These are phyloP conservation scores for Onychostruthus taczanowskii DNA, from an alignment of 2,113 vertebrate genomes.

Conservation along the genomic window DNA sequence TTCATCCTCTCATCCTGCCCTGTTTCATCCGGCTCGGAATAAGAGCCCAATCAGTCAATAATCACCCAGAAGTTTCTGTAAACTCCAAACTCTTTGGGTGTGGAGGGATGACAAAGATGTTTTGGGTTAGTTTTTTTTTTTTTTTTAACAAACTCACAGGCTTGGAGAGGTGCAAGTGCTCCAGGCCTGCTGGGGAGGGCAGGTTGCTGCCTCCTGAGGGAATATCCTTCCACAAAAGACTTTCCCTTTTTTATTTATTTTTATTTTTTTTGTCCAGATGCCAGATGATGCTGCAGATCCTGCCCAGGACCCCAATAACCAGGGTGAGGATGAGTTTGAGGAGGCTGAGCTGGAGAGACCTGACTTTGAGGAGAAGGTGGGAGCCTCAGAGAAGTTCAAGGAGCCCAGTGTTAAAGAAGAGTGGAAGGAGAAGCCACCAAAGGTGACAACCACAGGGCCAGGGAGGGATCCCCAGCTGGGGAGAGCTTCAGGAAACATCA, in stretches of 20 bases:
- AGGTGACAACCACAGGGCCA: conserved; percentile 20
- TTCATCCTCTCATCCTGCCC: neutral
- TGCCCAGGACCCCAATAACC: conserved; percentile 69
- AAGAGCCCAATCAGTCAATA: neutral
- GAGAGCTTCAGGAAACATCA: neutral
- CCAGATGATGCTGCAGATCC: conserved; percentile 57
- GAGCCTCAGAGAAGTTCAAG: neutral
- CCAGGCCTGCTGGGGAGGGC: neutral
- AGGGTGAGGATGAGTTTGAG: conserved; percentile 75
- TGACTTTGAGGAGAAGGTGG: conserved; percentile 60
- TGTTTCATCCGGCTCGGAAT: neutral
- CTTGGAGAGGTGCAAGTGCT: neutral
- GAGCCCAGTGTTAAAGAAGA: neutral
- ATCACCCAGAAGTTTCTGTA: neutral
- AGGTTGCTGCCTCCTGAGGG: neutral
- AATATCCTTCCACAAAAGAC: neutral
- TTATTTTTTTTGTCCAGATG: neutral
- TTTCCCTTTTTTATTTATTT: neutral
- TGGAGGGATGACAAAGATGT: neutral
- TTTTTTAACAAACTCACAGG: neutral
- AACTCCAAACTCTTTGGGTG: neutral
- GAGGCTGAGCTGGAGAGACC: conserved; percentile 73
- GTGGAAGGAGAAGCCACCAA: neutral
- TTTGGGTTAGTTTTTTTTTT: neutral
- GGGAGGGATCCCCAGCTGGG: neutral